Base-by-base conservation (phyloP, 1,140 invertebrate species). In the Marisa cornuarietis region DNA sequence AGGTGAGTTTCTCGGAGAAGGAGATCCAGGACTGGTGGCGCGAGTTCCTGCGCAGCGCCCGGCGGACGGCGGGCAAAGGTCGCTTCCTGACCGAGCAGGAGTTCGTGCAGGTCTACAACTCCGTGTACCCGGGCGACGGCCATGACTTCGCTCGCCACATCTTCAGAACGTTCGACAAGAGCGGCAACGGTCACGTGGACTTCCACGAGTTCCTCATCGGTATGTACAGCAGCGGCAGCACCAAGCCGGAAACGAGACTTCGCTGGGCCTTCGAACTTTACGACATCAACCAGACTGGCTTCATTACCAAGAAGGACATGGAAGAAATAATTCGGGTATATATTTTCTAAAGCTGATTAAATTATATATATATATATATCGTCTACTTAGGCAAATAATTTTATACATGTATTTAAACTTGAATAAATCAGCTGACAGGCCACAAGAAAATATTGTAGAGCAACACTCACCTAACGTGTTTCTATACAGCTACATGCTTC, bases 251-350 rank as follows among this genome's bases (percentile, higher is more conserved):
- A 83, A 96, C 97, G 87, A 97, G 97, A 88, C 91, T 98, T 20
- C 94, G 96, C 80, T 98, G 96, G 96, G 94, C 97, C 11, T 98
- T 98, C 87, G 95, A 94, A 5, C 92, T 98, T 20, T 98, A 98
- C 90, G 96, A 98, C 89, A 92, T 97, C 11, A 95, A 97, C 86
- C 94, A 95, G 2, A 95, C 96, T 87, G 96, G 96, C 14, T 91
- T 94, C 72, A 95, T 97, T 79, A 95, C 95, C 42, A 95, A 95
- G 87, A 93, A 82, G 26, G 87, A 88, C 72, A 84, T 88, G 81
- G 66, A 76, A 4, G 72, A 86, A 54, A 88, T 89, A 58, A 71
- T 88, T 0, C 71, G 83, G 81, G 88, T 88, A 81, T 79, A 68
- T 1, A 18, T 13, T 68, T 16, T 24, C 1, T 8, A 18, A n/a